These are phyloP conservation scores for Norana najaformis DNA, from an alignment of 2,888 invertebrate genomes.

Conservation along the genomic window DNA sequence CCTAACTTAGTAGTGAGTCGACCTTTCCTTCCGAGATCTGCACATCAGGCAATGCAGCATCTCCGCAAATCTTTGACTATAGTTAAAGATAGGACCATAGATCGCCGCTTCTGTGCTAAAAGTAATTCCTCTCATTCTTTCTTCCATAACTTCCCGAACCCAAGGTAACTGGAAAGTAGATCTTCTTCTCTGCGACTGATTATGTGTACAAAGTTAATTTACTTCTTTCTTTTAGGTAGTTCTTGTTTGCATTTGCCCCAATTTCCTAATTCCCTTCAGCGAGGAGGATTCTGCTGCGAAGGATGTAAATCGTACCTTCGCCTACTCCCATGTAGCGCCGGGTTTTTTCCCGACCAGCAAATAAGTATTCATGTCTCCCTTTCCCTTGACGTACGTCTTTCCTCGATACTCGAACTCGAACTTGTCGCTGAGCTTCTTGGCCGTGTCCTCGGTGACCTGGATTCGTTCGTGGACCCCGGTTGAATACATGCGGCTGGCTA, in stretches of 20 bases:
- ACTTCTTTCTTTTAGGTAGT: background rate
- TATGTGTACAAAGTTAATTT: background rate
- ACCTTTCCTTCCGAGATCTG: no score
- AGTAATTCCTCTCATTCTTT: background rate
- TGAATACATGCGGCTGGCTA: slow-evolving; percentile 94
- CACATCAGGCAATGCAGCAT: background rate
- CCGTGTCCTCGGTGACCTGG: slow-evolving; percentile 59
- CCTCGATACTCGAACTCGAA: slow-evolving; percentile 91
- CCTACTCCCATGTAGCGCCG: slow-evolving; percentile 37
- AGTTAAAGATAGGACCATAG: background rate
- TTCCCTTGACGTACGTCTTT: slow-evolving; percentile 92
- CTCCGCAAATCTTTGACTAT: background rate
- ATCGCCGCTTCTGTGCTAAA: background rate
- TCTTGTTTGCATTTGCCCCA: background rate
- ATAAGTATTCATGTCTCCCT: slow-evolving; percentile 91
- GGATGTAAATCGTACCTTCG: background rate
- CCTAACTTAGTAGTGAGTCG: no score
- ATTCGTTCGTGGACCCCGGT: slow-evolving; percentile 79
- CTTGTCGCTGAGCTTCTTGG: slow-evolving; percentile 70
- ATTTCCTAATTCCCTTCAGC: background rate
- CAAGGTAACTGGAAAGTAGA: background rate
- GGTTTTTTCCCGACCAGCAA: slow-evolving; percentile 63
- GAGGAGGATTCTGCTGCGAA: background rate
- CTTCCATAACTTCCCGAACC: background rate
- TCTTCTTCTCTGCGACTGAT: background rate